Evolutionary conservation across 2,113 vertebrate genomes (phyloP).

Genomic region (Oreamnos americanus): DNA sequence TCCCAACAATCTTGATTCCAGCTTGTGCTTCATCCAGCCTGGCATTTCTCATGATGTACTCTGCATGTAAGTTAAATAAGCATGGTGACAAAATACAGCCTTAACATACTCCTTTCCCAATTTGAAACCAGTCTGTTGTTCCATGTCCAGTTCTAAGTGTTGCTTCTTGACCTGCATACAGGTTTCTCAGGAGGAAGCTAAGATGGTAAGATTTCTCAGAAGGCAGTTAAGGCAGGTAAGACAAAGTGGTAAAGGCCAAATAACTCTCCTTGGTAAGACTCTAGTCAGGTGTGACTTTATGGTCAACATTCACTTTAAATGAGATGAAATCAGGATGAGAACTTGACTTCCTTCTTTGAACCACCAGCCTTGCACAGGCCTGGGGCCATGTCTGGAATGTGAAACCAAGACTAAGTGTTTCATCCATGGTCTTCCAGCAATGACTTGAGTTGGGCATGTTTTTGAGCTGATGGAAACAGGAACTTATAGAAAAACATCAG

Average conservation of each 20-base stretch:
- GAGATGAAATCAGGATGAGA: neutral
- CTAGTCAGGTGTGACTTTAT: neutral
- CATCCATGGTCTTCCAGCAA: neutral
- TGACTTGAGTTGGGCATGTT: neutral
- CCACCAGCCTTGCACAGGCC: neutral
- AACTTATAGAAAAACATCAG: neutral
- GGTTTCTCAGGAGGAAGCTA: neutral
- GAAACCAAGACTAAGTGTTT: neutral
- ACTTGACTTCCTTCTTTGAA: neutral
- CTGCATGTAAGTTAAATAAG: neutral
- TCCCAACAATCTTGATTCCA: neutral
- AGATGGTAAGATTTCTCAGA: neutral
- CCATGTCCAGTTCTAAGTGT: neutral
- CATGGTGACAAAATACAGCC: neutral
- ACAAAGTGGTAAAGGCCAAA: neutral
- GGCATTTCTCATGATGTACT: neutral
- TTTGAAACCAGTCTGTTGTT: neutral
- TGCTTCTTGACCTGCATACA: neutral
- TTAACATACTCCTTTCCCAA: neutral
- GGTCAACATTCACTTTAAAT: neutral
- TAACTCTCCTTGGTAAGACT: neutral
- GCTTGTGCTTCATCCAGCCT: neutral
- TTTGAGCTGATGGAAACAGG: neutral
- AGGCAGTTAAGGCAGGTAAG: neutral
- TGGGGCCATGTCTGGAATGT: fast-evolving